These are phyloP conservation scores for Tridacna crocea DNA, from an alignment of 2,888 invertebrate genomes.

Conservation along the genomic window DNA sequence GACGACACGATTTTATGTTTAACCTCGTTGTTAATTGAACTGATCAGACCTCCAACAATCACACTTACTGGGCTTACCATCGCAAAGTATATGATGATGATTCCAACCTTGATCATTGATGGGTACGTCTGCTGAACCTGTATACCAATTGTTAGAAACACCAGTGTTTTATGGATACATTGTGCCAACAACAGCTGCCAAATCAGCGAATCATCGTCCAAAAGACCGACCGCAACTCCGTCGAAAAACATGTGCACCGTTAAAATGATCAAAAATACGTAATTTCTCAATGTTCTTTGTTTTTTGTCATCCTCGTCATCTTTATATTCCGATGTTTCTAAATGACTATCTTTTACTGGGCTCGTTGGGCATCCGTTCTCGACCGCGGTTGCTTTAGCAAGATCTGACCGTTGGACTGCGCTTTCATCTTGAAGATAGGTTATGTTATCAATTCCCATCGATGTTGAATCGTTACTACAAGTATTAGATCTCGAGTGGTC, in stretches of 20 bases:
- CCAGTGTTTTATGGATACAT: slow-evolving; percentile 86
- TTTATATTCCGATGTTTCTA: not conserved
- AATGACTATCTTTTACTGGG: not conserved
- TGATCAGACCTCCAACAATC: slow-evolving; percentile 20
- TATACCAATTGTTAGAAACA: slow-evolving; percentile 81
- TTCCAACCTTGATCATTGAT: slow-evolving; percentile 23
- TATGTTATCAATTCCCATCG: too few species aligned
- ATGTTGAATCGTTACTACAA: too few species aligned
- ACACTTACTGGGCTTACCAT: slow-evolving; percentile 22
- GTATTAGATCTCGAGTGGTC: too few species aligned
- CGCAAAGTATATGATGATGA: not conserved
- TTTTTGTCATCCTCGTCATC: not conserved
- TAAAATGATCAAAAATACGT: slow-evolving; percentile 85
- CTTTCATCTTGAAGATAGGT: too few species aligned
- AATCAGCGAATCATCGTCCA: slow-evolving; percentile 72
- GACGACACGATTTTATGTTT: not conserved
- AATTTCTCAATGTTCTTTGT: slow-evolving; percentile 75
- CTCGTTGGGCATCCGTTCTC: not conserved
- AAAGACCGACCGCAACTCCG: slow-evolving; percentile 86
- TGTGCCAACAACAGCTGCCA: slow-evolving; percentile 85
- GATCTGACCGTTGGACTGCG: too few species aligned
- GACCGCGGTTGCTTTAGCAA: too few species aligned
- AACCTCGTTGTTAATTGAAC: not conserved
- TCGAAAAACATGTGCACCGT: slow-evolving; percentile 87
- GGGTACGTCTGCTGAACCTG: slow-evolving; percentile 25